A percentile compares a stretch with the other conserved stretches of the same genome.
These are phyloP conservation scores for Anoura caudifer DNA, from an alignment of 2,113 vertebrate species.

Conservation along the genomic window DNA sequence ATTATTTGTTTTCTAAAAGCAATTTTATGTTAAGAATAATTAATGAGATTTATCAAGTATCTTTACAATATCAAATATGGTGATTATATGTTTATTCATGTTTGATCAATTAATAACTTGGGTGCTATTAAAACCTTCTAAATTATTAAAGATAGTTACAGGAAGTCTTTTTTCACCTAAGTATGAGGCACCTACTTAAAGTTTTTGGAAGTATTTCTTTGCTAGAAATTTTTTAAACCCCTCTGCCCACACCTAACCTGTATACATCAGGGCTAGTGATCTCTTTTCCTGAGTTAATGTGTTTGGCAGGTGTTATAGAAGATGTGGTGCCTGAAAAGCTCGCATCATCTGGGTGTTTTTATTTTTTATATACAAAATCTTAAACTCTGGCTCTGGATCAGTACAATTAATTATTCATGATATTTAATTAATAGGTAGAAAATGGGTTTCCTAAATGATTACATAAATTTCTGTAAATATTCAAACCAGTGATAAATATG, in stretches of 20 bases:
- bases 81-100: background rate
- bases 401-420: conserved; percentile 20
- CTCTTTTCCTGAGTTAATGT: background rate
- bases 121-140: background rate
- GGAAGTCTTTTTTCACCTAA: rapidly evolving
- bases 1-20: background rate
- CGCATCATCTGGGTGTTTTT: background rate
- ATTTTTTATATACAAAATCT: background rate
- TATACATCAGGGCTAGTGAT: background rate
- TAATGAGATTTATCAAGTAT: background rate
- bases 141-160: background rate
- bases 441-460: background rate
- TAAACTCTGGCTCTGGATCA: background rate
- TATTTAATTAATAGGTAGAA: background rate
- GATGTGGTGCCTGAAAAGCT: background rate
- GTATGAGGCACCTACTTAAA: background rate
- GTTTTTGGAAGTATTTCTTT: background rate
- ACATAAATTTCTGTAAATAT: background rate
- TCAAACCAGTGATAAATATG: background rate
- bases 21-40: background rate
- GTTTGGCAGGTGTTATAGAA: background rate
- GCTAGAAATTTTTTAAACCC: background rate
- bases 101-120: background rate
- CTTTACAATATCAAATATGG: background rate
- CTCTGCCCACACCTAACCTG: background rate